phyloP scores from a whole-genome alignment of 2,797 vertebrate genomes.

The Muscicapa striata region DNA sequence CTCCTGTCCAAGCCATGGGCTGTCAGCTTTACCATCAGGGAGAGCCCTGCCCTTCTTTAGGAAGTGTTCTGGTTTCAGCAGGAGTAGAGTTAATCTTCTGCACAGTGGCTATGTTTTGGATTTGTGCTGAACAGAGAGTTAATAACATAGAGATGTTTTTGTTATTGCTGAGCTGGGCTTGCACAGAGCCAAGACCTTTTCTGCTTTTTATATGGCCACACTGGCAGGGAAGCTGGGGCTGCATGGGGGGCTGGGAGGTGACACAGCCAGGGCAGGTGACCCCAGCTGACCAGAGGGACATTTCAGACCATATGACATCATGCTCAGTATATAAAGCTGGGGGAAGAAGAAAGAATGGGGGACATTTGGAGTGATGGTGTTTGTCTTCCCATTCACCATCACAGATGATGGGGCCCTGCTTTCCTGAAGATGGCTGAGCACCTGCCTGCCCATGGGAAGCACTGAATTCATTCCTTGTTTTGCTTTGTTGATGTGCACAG shows the following conservation, averaged over 20 bases:
- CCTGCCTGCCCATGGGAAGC: not conserved
- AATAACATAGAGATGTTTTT: not conserved
- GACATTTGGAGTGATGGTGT: not conserved
- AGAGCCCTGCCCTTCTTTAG: not conserved
- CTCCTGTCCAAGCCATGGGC: too few relatives aligned
- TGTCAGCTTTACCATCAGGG: not conserved
- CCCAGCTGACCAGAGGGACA: too few relatives aligned
- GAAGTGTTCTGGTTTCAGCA: not conserved
- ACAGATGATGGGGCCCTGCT: not conserved
- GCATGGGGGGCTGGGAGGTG: not conserved
- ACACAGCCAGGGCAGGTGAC: too few relatives aligned
- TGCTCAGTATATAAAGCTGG: too few relatives aligned
- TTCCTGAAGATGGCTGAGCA: not conserved
- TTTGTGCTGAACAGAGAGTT: not conserved
- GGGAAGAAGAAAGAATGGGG: too few relatives aligned
- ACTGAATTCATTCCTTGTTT: not conserved
- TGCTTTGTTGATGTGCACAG: not conserved
- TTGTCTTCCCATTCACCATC: not conserved
- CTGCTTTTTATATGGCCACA: fast-evolving
- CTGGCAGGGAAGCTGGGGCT: fast-evolving
- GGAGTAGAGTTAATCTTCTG: not conserved
- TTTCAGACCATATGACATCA: too few relatives aligned
- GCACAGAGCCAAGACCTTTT: not conserved
- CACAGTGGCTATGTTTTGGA: not conserved
- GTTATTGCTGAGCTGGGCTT: not conserved